These are phyloP conservation scores for Hermodice carunculata DNA, from an alignment of 2,888 invertebrate genomes.

Conservation along the genomic window DNA sequence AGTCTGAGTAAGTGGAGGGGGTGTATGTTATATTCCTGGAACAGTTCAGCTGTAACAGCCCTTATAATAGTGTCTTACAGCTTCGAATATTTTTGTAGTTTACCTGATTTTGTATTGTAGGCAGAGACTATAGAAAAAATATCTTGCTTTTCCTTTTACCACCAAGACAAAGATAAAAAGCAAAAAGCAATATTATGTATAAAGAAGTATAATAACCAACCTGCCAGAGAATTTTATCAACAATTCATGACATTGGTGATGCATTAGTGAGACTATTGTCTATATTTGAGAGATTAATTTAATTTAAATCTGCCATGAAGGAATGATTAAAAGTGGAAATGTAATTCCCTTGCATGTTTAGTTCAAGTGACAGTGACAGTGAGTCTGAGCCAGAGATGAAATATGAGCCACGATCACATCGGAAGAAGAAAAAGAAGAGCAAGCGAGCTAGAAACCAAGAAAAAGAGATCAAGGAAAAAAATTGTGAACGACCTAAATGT, in stretches of 20 bases:
- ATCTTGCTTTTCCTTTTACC: no score
- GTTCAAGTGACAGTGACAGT: conserved; percentile 68
- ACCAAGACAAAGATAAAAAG: no score
- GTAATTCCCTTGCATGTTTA: conserved; percentile 25
- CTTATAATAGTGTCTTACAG: background rate
- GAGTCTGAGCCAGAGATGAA: conserved; percentile 66
- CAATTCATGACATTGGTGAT: no score
- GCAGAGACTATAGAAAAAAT: no score
- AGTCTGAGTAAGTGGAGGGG: conserved; percentile 67
- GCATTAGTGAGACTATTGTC: no score
- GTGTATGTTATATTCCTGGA: background rate
- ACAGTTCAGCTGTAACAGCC: background rate
- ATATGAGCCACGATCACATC: conserved; percentile 12
- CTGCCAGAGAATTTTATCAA: no score
- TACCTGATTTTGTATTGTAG: no score
- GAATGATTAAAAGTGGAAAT: background rate
- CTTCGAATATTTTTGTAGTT: no score
- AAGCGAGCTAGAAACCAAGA: conserved; percentile 38
- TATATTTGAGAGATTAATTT: no score
- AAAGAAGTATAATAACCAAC: no score
- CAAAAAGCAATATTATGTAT: no score
- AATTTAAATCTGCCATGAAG: no score
- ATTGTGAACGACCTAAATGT: conserved; percentile 30
- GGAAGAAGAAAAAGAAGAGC: conserved; percentile 37
- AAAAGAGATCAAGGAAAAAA: conserved; percentile 41